Base-by-base conservation (phyloP, 2,797 vertebrate species). In the Malurus leucopterus region DNA sequence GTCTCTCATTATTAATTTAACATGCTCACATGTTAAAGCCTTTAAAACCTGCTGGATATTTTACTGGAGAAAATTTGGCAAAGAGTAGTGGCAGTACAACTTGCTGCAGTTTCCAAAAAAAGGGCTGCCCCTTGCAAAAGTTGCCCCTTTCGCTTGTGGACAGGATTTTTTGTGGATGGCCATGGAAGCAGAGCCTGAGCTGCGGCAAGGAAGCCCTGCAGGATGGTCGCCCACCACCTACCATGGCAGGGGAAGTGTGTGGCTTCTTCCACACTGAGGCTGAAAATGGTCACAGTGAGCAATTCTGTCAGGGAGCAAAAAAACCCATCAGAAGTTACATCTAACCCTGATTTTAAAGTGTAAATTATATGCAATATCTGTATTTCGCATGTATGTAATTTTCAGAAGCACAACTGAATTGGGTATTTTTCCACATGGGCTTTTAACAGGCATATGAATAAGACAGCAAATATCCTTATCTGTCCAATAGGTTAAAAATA, bases 21-120 rank as follows among this genome's bases (percentile, higher is more conserved):
- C 0, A 1, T n/a, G 4, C 6, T 80, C 19, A 57, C 49, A 73
- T 0, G 0, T 43, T 63, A 61, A 82, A 67, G 30, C 29, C 27
- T 62, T 65, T 44, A 73, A 70, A 88, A 38, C 12, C 12, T 54
- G 53, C 30, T 43, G 36, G 8, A 32, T 69, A 36, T 54, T 63
- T 83, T 19, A 63, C 40, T 64, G 40, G 21, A 38, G 21, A 77
- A 86, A 64, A 43, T 43, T 41, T n/a, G 4, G 18, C 30, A 21
- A 61, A 34, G 6, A 43, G 12, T 8, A 50, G 24, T 6, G 47
- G 17, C 18, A 46, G 17, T 26, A 44, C 15, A 71, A 23, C 23
- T 34, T 47, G 24, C 12, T n/a, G 8, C 32, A 84, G 15, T 61
- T 85, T 70, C 23, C 36, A 64, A 26, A 19, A 46, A 17, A 38